Evolutionary conservation across 2,113 vertebrate species (phyloP), one percentile per base, ranked within the genome.

Genomic region (Centropus bengalensis): DNA sequence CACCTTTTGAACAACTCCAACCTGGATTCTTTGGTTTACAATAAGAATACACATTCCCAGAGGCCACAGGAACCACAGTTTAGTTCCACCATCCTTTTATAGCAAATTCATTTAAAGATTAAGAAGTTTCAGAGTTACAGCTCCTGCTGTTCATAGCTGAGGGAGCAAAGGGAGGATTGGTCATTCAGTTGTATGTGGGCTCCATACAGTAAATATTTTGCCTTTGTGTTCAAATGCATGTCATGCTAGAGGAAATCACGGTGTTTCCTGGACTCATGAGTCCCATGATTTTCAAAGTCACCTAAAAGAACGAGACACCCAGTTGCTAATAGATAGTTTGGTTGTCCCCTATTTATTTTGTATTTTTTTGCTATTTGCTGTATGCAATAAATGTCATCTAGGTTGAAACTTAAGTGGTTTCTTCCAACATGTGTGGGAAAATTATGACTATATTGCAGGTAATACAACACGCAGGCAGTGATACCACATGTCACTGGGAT

Each of bases 311-410:
- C 32, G 73, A 78, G 74, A 58, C 89, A 38, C 55, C 63, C 56
- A 45, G 36, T 49, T 78, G 68, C 80, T 94, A 91, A 74, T 14
- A 81, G 80, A 64, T 64, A 71, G 44, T 91, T 81, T 86, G 80
- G 36, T 59, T 89, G 45, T 45, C 89, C 47, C 38, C 7, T 80
- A 70, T 74, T 95, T 89, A 80, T 91, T 96, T 91, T 68, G 52
- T 59, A 47, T 19, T 86, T 82, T 89, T 64, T 69, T 88, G 47
- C 93, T 91, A 60, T 83, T 89, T 96, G 63, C 85, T 64, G 4
- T 56, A 40, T 94, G 79, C 73, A 88, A 40, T 94, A 86, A 88
- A 88, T 88, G 80, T 90, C 76, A 88, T 33, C 88, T 83, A 20
- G 64, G 71, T 80, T 82, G 82, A 84, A 92, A 90, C 79, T 62